Base-by-base conservation (phyloP, 2,888 invertebrate species). In the Euspilapteryx auroguttella region DNA sequence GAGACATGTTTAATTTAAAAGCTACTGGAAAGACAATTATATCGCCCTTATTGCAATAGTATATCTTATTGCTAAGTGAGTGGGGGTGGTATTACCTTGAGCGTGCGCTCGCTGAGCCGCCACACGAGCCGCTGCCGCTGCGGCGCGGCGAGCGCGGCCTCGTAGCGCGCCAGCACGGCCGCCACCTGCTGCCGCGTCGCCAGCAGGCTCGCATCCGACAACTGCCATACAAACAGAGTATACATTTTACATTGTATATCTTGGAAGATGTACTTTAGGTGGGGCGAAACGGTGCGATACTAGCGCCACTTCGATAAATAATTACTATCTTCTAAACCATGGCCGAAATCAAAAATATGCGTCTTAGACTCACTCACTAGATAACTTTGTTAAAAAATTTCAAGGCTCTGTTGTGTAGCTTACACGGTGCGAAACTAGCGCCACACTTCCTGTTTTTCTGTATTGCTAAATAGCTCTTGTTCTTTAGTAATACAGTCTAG, bases 121-220 rank as follows among this genome's bases (percentile, higher is more conserved):
- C 89, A 89, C 36, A 86, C 83, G 36, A 89, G 80, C 29, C 87
- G 80, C 62, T 89, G 88, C 4, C 84, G 76, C 47, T 85, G 81
- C 32, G 58, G 82, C 75, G 68, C 86, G 77, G 52, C 84, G 62
- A 62, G 82, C 68, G 68, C 45, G 27, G 84, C 85, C 53, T 89
- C 87, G 62, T 90, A 90, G 34, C 83, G 82, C 27, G 81, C 78
- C 42, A 87, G 55, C 44, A 86, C 83, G 37, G 71, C 75, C 14
- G 80, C 76, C 23, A 87, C 84, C 34, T 80, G 78, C 39, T 75
- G 71, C 33, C 83, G 82, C 23, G 83, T 82, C 27, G 64, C 51
- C 37, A 76, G 73, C 41, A 89, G 82, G 34, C 82, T 82, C 36
- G 78, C 66, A 47, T 84, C 86, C 25, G 78, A 73, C 73, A 88